Conservation (phyloP, 2,797 vertebrate species). For the Megaceryle alcyon region DNA sequence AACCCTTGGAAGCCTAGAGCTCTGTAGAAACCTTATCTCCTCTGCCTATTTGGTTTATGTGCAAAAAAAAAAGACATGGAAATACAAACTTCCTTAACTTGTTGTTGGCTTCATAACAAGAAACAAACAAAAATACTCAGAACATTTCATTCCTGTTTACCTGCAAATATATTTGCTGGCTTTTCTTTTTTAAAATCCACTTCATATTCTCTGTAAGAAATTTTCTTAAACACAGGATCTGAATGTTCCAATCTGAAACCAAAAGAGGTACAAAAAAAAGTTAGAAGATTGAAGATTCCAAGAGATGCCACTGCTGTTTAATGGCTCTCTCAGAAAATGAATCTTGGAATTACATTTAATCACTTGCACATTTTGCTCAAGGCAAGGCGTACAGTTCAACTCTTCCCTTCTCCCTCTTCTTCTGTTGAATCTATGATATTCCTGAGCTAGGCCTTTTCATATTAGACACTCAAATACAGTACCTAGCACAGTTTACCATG, state of each 20-base stretch:
- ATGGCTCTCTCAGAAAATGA: neutral
- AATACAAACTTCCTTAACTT: neutral
- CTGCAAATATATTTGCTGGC: constrained; percentile 82
- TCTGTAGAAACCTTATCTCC: neutral
- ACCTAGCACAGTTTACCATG: neutral
- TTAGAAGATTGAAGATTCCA: neutral
- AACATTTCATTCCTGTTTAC: constrained; percentile 77
- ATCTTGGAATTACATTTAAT: neutral
- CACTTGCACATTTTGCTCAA: neutral
- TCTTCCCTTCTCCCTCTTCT: neutral
- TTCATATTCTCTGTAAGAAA: constrained; percentile 93
- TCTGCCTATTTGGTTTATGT: neutral
- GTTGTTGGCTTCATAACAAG: neutral
- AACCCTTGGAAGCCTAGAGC: neutral
- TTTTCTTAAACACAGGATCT: constrained; percentile 87
- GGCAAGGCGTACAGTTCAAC: neutral
- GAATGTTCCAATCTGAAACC: constrained; percentile 67
- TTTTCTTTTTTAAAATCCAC: constrained; percentile 86
- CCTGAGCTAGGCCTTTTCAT: neutral
- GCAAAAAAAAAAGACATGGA: neutral
- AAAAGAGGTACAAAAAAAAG: neutral
- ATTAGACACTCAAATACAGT: neutral
- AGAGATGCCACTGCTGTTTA: neutral
- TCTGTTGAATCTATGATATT: neutral
- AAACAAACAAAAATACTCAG: neutral